phyloP scores from a whole-genome alignment of 2,888 invertebrate genomes.

The Leptodirus hochenwartii region DNA sequence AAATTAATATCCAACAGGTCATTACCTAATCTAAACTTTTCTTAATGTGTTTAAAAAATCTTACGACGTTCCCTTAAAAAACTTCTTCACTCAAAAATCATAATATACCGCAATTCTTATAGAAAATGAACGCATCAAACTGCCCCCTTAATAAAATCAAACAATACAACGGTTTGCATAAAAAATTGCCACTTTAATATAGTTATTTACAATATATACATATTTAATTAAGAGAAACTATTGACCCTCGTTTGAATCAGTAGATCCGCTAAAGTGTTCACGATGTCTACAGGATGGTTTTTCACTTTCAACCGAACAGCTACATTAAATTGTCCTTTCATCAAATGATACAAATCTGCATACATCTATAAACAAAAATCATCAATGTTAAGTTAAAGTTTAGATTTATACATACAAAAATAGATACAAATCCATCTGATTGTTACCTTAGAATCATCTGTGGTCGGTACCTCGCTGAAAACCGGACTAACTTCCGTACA shows the following conservation, averaged over 20 bases:
- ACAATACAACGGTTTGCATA: too few species aligned
- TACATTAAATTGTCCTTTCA: constrained; percentile 42
- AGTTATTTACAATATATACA: too few species aligned
- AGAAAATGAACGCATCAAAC: too few species aligned
- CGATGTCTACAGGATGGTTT: constrained; percentile 35
- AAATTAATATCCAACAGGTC: too few species aligned
- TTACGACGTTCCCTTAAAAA: too few species aligned
- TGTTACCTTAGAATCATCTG: not conserved
- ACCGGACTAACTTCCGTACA: constrained; percentile 60
- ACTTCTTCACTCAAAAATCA: too few species aligned
- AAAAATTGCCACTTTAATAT: too few species aligned
- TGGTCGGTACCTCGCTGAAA: constrained; percentile 31
- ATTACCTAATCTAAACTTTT: too few species aligned
- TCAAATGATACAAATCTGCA: constrained; percentile 54
- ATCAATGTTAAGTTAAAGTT: not conserved
- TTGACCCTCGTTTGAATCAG: constrained; percentile 40
- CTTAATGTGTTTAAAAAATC: too few species aligned
- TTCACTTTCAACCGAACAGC: constrained; percentile 37
- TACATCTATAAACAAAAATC: constrained; percentile 37
- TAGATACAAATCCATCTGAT: constrained; percentile 1
- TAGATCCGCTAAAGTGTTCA: constrained; percentile 40
- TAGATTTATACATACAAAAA: not conserved
- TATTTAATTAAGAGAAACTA: constrained; percentile 46
- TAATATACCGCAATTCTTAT: too few species aligned
- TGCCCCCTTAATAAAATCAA: too few species aligned